Base-by-base conservation (phyloP, 2,888 invertebrate species). In the Himalopsyche anomala region DNA sequence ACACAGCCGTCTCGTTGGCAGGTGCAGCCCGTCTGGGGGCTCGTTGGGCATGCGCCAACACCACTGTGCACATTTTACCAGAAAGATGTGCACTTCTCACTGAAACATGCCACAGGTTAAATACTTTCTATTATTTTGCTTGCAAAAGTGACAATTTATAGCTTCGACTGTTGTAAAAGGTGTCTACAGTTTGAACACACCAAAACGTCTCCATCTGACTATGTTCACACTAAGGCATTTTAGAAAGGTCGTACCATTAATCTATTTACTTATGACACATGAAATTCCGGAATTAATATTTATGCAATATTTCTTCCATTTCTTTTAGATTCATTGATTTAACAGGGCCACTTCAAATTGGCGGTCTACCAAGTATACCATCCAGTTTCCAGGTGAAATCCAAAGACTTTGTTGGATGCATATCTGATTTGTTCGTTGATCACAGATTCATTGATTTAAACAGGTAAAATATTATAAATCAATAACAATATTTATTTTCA, bases 301-400 rank as follows among this genome's bases (percentile, higher is more conserved):
- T 56, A 11, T 82, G 17, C 8, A 62, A 42, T 19, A 42, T 15
- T 19, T 51, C 9, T 45, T 45, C 28, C 36, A 3, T 42, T 19
- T 36, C 81, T 82, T 88, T n/a, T 89, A 93, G 98, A 86, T 98
- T 98, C 90, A 92, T 99, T 55, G 99, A 99, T 91, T 92, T 99
- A 56, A 99, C 99, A 0, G 98, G 98, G 0, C 98, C 98, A 91
- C 91, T 98, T 40, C 98, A 98, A 91, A 92, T 99, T 9, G 99
- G 99, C 0, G 99, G 99, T 0, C 92, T 99, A 0, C 98, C 99
- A 0, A 94, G 96, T 83, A 94, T 97, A 55, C 96, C 97, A 0
- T 95, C 95, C 36, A 95, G 95, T 89, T 97, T 96, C 89, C 97
- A 96, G 90, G 95, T 96, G 0, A 94, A 95, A 88, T 96, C 96